Conservation (phyloP, 1,140 invertebrate genomes). For the Dendrolimus kikuchii region DNA sequence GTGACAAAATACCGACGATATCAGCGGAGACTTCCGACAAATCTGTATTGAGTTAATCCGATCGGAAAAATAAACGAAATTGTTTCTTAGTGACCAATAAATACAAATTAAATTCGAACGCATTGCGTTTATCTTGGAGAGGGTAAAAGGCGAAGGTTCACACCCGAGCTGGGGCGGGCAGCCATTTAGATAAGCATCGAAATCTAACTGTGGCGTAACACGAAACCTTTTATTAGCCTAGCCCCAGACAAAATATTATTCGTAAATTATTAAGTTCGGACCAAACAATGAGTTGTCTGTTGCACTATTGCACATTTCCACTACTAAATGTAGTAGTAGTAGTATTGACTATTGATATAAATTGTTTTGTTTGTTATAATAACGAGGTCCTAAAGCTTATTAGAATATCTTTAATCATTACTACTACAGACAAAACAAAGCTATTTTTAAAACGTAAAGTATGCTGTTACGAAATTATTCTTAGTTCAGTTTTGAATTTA, state of each 20-base stretch:
- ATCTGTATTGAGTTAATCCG: too few relatives aligned
- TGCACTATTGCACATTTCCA: not conserved
- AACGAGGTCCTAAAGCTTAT: too few relatives aligned
- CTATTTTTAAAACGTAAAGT: too few relatives aligned
- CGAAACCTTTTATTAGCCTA: conserved; percentile 49
- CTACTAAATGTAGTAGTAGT: not conserved
- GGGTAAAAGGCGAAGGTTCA: conserved; percentile 50
- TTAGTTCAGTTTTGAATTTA: too few relatives aligned
- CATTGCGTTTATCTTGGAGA: conserved; percentile 12
- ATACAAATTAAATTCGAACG: conserved; percentile 14
- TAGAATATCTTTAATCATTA: too few relatives aligned
- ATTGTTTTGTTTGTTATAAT: too few relatives aligned
- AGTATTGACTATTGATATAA: too few relatives aligned
- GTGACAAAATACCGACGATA: too few relatives aligned
- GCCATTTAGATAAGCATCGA: conserved; percentile 57
- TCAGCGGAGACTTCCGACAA: too few relatives aligned
- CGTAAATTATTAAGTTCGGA: conserved; percentile 22
- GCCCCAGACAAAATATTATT: conserved; percentile 33
- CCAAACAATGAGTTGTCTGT: not conserved
- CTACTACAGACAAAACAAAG: too few relatives aligned
- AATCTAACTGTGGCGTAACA: conserved; percentile 49
- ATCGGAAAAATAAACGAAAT: conserved; percentile 3
- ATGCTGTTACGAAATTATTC: too few relatives aligned
- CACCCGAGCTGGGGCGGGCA: conserved; percentile 29
- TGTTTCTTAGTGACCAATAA: conserved; percentile 9